Conservation (phyloP, 64 coral and sea anemone species). For the Stylophora pistillata region DNA sequence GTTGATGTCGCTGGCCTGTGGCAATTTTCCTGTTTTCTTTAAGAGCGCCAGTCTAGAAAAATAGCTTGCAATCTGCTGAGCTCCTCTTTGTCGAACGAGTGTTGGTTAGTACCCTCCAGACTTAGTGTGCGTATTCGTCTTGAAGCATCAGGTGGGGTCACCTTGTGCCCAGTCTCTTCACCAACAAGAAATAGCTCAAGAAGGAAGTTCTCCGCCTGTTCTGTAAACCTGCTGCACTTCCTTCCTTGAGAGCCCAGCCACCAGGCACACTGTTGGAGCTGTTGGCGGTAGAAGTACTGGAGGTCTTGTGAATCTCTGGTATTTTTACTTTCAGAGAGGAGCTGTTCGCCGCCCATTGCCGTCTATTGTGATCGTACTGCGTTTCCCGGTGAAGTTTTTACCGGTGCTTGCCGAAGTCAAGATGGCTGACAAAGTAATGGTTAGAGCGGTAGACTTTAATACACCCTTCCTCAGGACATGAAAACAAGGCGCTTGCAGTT, state of each 20-base stretch:
- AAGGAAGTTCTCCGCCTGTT: conserved; percentile 15
- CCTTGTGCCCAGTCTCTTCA: background rate
- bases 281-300: conserved; percentile 19
- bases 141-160: conserved; percentile 18
- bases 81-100: conserved; percentile 12
- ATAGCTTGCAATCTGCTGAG: background rate
- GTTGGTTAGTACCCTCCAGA: conserved; percentile 2
- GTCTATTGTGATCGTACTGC: conserved; percentile 43
- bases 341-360: conserved; percentile 53
- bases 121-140: conserved; percentile 10
- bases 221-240: conserved; percentile 1
- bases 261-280: conserved; percentile 1
- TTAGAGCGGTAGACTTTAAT: too few relatives aligned
- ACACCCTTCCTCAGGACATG: too few relatives aligned
- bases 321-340: conserved; percentile 47
- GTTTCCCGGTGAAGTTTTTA: conserved; percentile 51
- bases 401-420: conserved; percentile 41
- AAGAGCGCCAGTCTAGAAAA: background rate
- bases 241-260: conserved; percentile 12
- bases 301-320: conserved; percentile 13
- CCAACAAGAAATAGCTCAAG: conserved; percentile 17
- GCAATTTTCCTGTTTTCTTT: conserved; percentile 9
- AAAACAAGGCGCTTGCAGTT: background rate
- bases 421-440: conserved; percentile 1
- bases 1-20: background rate